Conservation (phyloP, 2,113 vertebrate genomes). For the Pundamilia nyererei region DNA sequence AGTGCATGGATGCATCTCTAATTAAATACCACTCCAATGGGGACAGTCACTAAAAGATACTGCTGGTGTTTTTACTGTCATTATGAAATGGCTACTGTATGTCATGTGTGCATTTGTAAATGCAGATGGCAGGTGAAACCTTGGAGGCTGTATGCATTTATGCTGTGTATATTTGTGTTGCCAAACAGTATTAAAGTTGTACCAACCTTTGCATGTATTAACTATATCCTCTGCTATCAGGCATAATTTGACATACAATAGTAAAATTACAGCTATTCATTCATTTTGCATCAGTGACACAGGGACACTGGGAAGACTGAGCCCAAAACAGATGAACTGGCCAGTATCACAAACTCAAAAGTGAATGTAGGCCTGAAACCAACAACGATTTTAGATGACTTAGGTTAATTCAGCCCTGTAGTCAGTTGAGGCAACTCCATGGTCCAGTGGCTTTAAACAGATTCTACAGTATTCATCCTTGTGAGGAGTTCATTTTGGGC, state of each 20-base stretch:
- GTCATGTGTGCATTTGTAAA: background rate
- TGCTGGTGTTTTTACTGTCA: background rate
- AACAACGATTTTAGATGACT: background rate
- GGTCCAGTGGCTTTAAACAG: slow-evolving; percentile 9
- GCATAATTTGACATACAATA: background rate
- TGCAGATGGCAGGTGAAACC: background rate
- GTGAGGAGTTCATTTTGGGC: background rate
- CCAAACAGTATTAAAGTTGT: background rate
- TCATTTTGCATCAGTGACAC: background rate
- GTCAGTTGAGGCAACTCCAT: background rate
- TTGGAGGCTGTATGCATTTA: background rate
- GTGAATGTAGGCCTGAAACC: background rate
- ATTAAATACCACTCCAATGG: background rate
- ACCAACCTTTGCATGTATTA: background rate
- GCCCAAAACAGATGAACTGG: background rate
- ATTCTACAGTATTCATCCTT: slow-evolving; percentile 4
- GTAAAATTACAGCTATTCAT: background rate
- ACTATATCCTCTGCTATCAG: slow-evolving; percentile 9
- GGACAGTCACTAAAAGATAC: background rate
- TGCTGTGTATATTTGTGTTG: background rate
- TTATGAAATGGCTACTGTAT: background rate
- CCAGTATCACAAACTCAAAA: background rate
- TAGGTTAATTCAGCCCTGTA: background rate
- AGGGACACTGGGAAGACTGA: background rate
- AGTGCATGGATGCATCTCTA: background rate